These are phyloP conservation scores for Pyrochroa serraticornis DNA, from an alignment of 2,888 invertebrate genomes.

Conservation along the genomic window DNA sequence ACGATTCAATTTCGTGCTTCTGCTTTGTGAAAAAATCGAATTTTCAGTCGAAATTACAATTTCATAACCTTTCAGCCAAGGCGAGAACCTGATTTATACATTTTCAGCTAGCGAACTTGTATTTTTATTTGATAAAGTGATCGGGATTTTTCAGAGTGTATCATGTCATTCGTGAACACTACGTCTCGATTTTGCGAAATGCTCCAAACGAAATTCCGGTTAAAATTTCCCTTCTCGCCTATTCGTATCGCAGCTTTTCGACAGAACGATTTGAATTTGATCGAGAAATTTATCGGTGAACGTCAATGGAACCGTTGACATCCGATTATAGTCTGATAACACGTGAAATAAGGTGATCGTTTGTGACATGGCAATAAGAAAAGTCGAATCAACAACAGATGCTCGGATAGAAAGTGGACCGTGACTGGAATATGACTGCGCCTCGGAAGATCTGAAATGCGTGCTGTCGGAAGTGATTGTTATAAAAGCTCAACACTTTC, in stretches of 20 bases:
- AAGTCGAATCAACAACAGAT: conserved; percentile 37
- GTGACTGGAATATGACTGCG: conserved; percentile 38
- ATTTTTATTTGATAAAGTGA: conserved; percentile 28
- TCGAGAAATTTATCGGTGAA: conserved; percentile 22
- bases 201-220: background rate
- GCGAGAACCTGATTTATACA: conserved; percentile 26
- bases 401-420: conserved; percentile 41
- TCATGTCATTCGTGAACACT: conserved; percentile 11
- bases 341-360: conserved; percentile 40
- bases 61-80: conserved; percentile 24
- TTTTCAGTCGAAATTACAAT: conserved; percentile 21
- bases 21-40: conserved; percentile 12
- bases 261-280: conserved; percentile 13
- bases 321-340: conserved; percentile 43
- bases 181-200: conserved; percentile 1
- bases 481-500: conserved; percentile 26
- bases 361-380: conserved; percentile 41
- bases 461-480: conserved; percentile 33
- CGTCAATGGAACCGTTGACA: conserved; percentile 35
- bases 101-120: conserved; percentile 24
- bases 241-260: background rate
- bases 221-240: conserved; percentile 4
- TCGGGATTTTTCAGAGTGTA: conserved; percentile 22
- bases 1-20: conserved; percentile 17
- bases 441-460: conserved; percentile 11